Base-by-base conservation (phyloP, 2,797 vertebrate species). In the Brachyalestes nurse region DNA sequence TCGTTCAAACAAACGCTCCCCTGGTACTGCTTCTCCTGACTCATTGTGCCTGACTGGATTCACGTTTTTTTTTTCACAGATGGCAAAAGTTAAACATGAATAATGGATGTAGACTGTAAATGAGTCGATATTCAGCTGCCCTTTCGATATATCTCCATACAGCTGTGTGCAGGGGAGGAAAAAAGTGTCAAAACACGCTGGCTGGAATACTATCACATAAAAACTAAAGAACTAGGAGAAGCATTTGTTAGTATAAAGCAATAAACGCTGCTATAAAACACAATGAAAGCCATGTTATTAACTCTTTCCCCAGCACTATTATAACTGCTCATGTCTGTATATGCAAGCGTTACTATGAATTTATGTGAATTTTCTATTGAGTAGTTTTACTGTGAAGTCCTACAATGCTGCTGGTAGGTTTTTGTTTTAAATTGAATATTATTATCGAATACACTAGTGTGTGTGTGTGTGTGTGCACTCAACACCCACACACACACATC, bases 61-160 rank as follows among this genome's bases (percentile, higher is more conserved):
- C 45, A 71, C 21, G 66, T 71, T 76, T 65, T 64, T 9, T 70
- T 45, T 70, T 49, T 17, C 45, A 64, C 25, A 57, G 57, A 51
- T 5, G 42, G 17, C 1, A 62, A 45, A 79, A 49, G 42, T 34
- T 47, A 61, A 21, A 5, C 23, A 78, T 78, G 66, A 70, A 78
- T 70, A 47, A 71, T 61, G 49, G 19, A 62, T 71, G 21, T 21
- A 34, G 55, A 51, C 55, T 49, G 66, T 71, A 34, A 51, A 49
- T 47, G 17, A 53, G 8, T 28, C 55, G 6, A 34, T 49, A 28
- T 16, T 61, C 45, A 42, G 21, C 40, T 13, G n/a, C 19, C 13
- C 45, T 25, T 16, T 49, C 67, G 17, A 34, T 38, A 66, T 16
- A 69, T 69, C 47, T 47, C 42, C 42, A 45, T 47, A 69, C 5